These are phyloP conservation scores for Anas platyrhynchos DNA, from an alignment of 2,113 vertebrate genomes.

Conservation along the genomic window DNA sequence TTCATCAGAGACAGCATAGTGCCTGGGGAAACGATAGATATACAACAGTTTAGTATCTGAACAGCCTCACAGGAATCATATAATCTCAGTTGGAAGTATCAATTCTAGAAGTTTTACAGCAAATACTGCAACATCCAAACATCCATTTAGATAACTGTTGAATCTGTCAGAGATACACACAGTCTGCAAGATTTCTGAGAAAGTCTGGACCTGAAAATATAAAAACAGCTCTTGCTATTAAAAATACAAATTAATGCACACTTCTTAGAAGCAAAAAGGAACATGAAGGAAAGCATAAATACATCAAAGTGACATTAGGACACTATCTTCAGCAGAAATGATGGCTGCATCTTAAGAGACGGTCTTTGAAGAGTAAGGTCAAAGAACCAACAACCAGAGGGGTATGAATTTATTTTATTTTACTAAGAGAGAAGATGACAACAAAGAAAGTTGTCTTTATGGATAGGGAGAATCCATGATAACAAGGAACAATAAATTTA, in stretches of 20 bases:
- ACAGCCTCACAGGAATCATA: background rate
- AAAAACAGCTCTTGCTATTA: background rate
- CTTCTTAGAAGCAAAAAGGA: background rate
- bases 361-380: background rate
- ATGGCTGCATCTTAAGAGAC: background rate
- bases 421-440: background rate
- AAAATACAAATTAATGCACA: background rate
- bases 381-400: background rate
- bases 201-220: background rate
- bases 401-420: background rate
- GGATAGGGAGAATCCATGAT: background rate
- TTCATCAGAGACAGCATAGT: background rate
- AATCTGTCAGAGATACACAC: background rate
- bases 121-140: background rate
- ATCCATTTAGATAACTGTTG: background rate
- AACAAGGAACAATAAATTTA: background rate
- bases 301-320: background rate
- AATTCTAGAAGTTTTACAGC: background rate
- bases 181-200: background rate
- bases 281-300: background rate
- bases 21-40: background rate
- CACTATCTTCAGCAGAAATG: background rate
- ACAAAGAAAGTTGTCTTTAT: background rate
- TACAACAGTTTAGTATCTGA: background rate
- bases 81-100: background rate